phyloP scores from a whole-genome alignment of 37 sponge, comb jelly and placozoan genomes.

The Petrosia ficiformis region DNA sequence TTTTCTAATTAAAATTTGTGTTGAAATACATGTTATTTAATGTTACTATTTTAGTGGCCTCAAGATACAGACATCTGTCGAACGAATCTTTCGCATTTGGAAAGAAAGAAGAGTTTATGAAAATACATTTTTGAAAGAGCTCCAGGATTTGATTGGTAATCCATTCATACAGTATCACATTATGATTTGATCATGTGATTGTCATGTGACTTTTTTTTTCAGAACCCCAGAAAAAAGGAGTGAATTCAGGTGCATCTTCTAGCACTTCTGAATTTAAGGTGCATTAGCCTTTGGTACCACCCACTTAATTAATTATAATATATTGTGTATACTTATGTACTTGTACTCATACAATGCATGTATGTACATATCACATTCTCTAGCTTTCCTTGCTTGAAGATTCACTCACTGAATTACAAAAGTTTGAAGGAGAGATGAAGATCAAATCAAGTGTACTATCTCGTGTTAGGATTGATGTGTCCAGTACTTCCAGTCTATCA shows the following conservation, averaged over 20 bases:
- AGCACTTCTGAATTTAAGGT: slow-evolving; percentile 51
- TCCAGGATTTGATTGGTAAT: slow-evolving; percentile 34
- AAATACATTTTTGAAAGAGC: slow-evolving; percentile 47
- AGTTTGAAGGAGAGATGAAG: slow-evolving; percentile 78
- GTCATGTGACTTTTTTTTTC: background rate
- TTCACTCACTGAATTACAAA: slow-evolving; percentile 58
- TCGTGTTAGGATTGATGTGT: slow-evolving; percentile 61
- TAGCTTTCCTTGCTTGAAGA: slow-evolving; percentile 57
- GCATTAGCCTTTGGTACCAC: too few relatives aligned
- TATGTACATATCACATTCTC: too few relatives aligned
- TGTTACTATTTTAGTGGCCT: slow-evolving; percentile 52
- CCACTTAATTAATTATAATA: too few relatives aligned
- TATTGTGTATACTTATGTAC: too few relatives aligned
- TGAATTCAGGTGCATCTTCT: too few relatives aligned
- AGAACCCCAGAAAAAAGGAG: too few relatives aligned
- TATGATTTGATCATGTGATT: background rate
- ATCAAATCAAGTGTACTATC: slow-evolving; percentile 55
- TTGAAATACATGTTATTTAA: background rate
- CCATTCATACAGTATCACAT: background rate
- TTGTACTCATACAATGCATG: too few relatives aligned
- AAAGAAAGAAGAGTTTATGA: slow-evolving; percentile 79
- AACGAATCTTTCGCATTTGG: slow-evolving; percentile 82
- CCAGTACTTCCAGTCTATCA: slow-evolving; percentile 46
- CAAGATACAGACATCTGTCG: slow-evolving; percentile 75
- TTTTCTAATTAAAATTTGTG: too few relatives aligned